Evolutionary conservation across 2,113 vertebrate genomes (phyloP), one percentile per base, ranked within the genome.

Genomic region (Hepsetus odoe): DNA sequence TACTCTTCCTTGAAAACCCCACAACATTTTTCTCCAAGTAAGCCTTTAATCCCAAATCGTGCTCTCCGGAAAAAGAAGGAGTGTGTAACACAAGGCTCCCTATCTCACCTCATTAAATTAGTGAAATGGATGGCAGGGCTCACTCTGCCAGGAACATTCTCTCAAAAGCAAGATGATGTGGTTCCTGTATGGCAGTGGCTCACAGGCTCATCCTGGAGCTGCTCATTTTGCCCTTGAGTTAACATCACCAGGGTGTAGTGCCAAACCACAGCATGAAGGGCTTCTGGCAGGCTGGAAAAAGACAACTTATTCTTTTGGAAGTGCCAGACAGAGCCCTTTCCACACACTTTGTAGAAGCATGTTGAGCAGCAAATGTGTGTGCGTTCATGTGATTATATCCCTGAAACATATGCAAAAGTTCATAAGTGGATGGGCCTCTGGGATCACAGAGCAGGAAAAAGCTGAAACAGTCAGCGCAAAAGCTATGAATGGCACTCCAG

Each of bases 201-300:
- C 70, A 33, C 69, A 46, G 35, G 30, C 71, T 58, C 30, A 42
- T 32, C 77, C 56, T 73, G 72, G 76, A 68, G 85, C 76, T 83
- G 76, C 66, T 79, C 66, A 12, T 81, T 84, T 78, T 81, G 71
- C 68, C 67, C 80, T 81, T 75, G 75, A 74, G 67, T 77, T 56
- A 40, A 76, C 75, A 81, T 72, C 73, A 72, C 49, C 30, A 30
- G 12, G 30, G n/a, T 67, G 72, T 51, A 67, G n/a, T 72, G 83
- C 83, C 83, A 84, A 73, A 78, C 80, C 79, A n/a, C 83, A 79
- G 76, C 69, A 72, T 79, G 83, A 71, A 61, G 62, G 49, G 40
- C 59, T 55, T 42, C 42, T 76, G 55, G 76, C 65, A 75, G 59
- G 24, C 24, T 18, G 26, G 67, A 61, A 75, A 67, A 62, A 80